Evolutionary conservation across 2,888 invertebrate genomes (phyloP), one percentile per base, ranked within the genome.

Genomic region (Tetragonisca angustula): DNA sequence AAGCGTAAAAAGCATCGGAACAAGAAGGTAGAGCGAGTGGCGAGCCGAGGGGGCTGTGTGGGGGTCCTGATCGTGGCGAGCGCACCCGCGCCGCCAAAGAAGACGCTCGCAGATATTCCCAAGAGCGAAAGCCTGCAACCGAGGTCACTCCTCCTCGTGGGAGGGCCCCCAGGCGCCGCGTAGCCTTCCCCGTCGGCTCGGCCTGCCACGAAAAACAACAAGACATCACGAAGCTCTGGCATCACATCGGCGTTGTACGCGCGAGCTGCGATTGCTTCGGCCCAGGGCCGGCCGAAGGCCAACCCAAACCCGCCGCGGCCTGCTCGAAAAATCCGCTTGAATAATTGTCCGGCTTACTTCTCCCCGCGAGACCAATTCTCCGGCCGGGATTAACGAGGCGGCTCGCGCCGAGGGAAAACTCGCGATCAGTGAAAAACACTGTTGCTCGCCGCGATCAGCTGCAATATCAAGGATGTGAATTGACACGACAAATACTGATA

Each of bases 81-180:
- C 36, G 86, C 83, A 85, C 69, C 80, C 85, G 81, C 88, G 89
- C 89, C 89, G 89, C 90, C 88, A 90, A 89, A 90, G 89, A 89
- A 83, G 88, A 89, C 70, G 87, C 88, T 87, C 80, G 72, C 85
- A 88, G 87, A 89, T 89, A 85, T 94, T 94, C 93, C 93, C 93
- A 93, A 92, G 92, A 92, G 92, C 92, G 88, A 92, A 89, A 92
- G 91, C 91, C 92, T 83, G 87, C 83, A 91, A 91, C 91, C 89
- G 92, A 92, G 93, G 93, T 94, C 93, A 94, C 92, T 94, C 91
- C 92, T 92, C 91, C 92, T 93, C 94, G 93, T 94, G 94, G 94
- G 94, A 94, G 94, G 94, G 92, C 94, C 94, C 94, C 91, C 92
- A 87, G 94, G 94, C 94, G 93, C 92, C 93, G 92, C 93, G 89